Evolutionary conservation across 2,797 vertebrate genomes (phyloP).

Genomic region (Zalophus californianus): DNA sequence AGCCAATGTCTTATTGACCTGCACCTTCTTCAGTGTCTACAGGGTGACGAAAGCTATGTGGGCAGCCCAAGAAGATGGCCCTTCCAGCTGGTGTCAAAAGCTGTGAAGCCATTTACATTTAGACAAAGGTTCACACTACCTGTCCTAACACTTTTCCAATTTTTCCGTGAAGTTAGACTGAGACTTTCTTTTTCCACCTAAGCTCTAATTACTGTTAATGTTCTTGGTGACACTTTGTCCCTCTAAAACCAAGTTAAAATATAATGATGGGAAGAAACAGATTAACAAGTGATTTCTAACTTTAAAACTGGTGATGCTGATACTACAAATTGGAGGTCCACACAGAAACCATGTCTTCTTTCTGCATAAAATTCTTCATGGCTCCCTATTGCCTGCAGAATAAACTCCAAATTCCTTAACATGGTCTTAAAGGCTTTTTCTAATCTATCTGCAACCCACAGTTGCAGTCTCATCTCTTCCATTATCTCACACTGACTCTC

Average conservation of each 20-base stretch:
- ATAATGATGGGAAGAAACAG: background rate
- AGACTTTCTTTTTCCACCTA: background rate
- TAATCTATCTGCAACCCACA: background rate
- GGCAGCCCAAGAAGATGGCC: background rate
- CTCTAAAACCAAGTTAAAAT: background rate
- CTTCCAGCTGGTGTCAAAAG: background rate
- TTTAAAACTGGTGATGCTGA: background rate
- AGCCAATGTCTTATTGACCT: background rate
- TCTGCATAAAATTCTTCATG: background rate
- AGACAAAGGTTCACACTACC: background rate
- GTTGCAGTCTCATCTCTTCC: background rate
- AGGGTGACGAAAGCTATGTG: background rate
- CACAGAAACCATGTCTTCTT: background rate
- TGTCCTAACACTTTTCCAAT: background rate
- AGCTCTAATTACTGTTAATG: background rate
- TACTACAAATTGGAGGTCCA: background rate
- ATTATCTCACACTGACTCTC: background rate
- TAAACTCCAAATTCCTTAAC: background rate
- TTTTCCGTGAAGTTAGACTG: background rate
- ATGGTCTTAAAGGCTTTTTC: background rate
- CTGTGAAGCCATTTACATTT: background rate
- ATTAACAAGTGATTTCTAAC: background rate
- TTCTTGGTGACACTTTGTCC: background rate
- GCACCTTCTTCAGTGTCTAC: background rate
- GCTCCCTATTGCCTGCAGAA: background rate